Percentiles rank a stretch among this genome's conserved stretches.
Evolutionary conservation across 2,888 invertebrate species (phyloP).

Genomic region (Lepas anatifera): DNA sequence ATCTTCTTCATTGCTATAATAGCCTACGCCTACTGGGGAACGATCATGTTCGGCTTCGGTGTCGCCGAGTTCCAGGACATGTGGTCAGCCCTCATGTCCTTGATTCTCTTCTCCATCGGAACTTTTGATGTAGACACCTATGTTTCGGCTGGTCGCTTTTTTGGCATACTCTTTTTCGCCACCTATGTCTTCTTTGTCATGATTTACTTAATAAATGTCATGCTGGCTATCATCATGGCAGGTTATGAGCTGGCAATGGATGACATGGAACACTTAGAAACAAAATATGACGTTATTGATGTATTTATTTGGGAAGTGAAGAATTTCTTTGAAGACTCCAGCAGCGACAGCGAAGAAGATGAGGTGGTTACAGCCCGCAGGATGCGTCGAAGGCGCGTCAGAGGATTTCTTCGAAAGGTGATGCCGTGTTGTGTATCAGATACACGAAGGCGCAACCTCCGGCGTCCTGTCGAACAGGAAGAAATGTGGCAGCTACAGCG

Average conservation of each 20-base stretch:
- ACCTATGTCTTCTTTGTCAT: not conserved
- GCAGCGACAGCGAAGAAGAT: constrained; percentile 4
- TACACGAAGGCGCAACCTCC: not conserved
- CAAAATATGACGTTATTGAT: constrained; percentile 2
- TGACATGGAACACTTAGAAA: not conserved
- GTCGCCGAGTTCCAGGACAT: not conserved
- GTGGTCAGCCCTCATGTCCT: not conserved
- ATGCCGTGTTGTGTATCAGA: not conserved
- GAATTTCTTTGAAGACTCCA: constrained; percentile 11
- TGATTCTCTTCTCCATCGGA: not conserved
- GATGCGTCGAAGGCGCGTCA: not conserved
- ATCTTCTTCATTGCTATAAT: not conserved
- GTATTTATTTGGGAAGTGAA: constrained; percentile 3
- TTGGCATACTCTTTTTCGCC: not conserved
- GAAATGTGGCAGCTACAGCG: not conserved
- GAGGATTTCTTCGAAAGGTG: not conserved
- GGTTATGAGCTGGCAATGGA: constrained; percentile 9
- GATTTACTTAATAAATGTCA: not conserved
- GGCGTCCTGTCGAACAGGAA: not conserved
- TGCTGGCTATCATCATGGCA: constrained; percentile 4
- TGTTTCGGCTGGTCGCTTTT: not conserved
- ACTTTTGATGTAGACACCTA: not conserved
- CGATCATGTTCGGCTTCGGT: not conserved
- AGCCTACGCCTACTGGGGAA: not conserved
- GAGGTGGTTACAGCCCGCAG: not conserved